Evolutionary conservation across 1,140 invertebrate genomes (phyloP), one percentile per base, ranked within the genome.

Genomic region (Chironomus tepperi): DNA sequence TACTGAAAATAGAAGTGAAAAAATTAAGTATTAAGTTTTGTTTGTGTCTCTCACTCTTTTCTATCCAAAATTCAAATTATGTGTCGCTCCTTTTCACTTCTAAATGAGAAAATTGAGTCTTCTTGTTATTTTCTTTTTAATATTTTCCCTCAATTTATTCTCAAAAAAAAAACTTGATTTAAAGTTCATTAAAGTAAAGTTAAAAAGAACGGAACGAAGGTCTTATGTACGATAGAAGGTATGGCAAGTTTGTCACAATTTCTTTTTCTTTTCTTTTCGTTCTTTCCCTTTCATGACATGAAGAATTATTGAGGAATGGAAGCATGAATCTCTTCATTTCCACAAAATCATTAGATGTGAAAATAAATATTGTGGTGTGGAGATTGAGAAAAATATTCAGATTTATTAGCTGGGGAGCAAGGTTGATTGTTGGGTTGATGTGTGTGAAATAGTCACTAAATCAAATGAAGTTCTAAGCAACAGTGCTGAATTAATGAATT

Each of bases 1-100:
- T 70, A 19, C 65, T 70, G 65, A 70, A 70, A 70, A 70, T 19
- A 70, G 19, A 70, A 70, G 65, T 21, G 19, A 70, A 70, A 21
- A 67, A 67, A 6, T 16, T 5, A 21, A 70, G 65, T 70, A 57
- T 57, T 12, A 57, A 19, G 16, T 70, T 19, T 6, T 67, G 16
- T 3, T 19, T 18, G 18, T 18, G 16, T 19, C 65, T 19, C 16
- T 16, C 65, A 18, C 16, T 21, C 65, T 19, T 70, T 21, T 18
- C 18, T 70, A 7, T 18, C 65, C 47, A 57, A 57, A 57, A 18
- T 70, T 70, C 65, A 18, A n/a, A 5, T 16, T 70, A 18, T 70
- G 15, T 70, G 19, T 70, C 65, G 9, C n/a, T n/a, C n/a, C 47
- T 19, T 70, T 19, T 18, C n/a, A 18, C 18, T 70, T 70, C 18